Evolutionary conservation across 2,888 invertebrate genomes (phyloP).

Genomic region (Oxyteleia sp.): DNA sequence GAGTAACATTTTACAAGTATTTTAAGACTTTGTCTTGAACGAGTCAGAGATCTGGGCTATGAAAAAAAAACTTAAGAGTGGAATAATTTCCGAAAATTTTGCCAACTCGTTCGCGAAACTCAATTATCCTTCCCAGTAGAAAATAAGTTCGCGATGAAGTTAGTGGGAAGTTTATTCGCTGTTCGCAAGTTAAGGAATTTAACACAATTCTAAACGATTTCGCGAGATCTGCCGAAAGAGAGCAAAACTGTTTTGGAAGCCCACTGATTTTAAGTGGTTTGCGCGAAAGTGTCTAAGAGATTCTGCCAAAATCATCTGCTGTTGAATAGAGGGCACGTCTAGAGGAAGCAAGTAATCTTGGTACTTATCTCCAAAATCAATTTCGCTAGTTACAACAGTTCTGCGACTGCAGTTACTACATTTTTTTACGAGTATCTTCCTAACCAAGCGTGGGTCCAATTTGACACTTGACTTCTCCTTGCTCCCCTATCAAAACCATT

Average conservation of each 20-base stretch:
- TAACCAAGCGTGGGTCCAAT: too few relatives aligned
- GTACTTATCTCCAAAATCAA: too few relatives aligned
- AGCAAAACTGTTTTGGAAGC: not conserved
- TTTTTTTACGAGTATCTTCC: too few relatives aligned
- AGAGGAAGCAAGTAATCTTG: too few relatives aligned
- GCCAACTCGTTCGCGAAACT: conserved; percentile 25
- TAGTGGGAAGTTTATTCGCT: conserved; percentile 28
- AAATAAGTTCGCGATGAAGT: conserved; percentile 41
- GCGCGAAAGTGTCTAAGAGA: not conserved
- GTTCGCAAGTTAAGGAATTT: conserved; percentile 19
- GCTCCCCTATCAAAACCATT: too few relatives aligned
- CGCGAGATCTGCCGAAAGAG: conserved; percentile 12
- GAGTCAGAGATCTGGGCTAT: not conserved
- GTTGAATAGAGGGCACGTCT: too few relatives aligned
- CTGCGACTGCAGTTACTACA: too few relatives aligned
- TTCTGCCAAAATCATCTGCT: conserved; percentile 1
- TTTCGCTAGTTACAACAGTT: too few relatives aligned
- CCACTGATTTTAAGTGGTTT: not conserved
- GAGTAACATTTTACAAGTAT: too few relatives aligned
- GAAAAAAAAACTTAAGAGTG: not conserved
- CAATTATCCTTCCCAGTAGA: conserved; percentile 24
- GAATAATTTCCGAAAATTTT: conserved; percentile 19
- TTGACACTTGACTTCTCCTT: too few relatives aligned
- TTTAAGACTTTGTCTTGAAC: not conserved
- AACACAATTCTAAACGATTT: conserved; percentile 32